Evolutionary conservation across 2,113 vertebrate genomes (phyloP).

Genomic region (Myodes glareolus): DNA sequence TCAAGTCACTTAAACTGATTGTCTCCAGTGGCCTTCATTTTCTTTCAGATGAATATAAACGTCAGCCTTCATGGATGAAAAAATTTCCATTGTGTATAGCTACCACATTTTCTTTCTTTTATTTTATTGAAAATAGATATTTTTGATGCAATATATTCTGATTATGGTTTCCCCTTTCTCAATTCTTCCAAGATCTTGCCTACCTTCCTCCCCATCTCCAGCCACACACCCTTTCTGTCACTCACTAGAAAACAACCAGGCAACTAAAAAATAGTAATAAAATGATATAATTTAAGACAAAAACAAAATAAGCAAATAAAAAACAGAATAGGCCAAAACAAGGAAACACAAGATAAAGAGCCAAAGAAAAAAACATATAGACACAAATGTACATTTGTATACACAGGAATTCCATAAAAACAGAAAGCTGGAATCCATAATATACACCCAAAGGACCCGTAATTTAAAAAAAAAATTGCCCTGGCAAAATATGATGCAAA

Average conservation of each 20-base stretch:
- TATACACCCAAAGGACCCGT: not conserved
- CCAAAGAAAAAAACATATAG: not conserved
- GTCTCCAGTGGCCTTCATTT: not conserved
- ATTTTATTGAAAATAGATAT: not conserved
- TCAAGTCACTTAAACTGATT: not conserved
- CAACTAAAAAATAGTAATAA: not conserved
- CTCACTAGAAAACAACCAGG: not conserved
- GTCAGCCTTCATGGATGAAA: not conserved
- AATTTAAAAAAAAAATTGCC: not conserved
- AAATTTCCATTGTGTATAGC: not conserved
- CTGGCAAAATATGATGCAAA: not conserved
- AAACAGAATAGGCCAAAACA: not conserved
- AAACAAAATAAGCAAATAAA: not conserved
- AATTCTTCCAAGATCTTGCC: not conserved
- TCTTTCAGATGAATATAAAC: not conserved
- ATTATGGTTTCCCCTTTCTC: not conserved
- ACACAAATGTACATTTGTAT: not conserved
- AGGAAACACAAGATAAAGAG: not conserved
- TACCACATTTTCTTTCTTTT: not conserved
- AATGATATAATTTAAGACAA: not conserved
- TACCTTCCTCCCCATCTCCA: not conserved
- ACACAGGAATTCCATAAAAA: not conserved
- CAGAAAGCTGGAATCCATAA: not conserved
- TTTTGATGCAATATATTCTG: not conserved
- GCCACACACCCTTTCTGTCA: not conserved